Evolutionary conservation across 2,113 vertebrate genomes (phyloP), one percentile per base, ranked within the genome.

Genomic region (Notarius quadriscutis): DNA sequence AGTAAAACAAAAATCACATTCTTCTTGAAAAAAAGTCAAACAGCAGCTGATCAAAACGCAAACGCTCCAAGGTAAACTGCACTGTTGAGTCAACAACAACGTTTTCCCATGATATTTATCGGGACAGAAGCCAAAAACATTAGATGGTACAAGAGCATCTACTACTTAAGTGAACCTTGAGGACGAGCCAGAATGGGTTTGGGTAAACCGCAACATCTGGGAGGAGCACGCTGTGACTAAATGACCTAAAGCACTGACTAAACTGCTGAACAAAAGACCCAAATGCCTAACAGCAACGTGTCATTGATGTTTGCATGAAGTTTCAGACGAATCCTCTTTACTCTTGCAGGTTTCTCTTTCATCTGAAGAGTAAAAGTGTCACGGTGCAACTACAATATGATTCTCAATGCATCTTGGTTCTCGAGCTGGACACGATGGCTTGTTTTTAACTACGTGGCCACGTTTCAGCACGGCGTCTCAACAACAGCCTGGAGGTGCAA

Each of bases 91-190:
- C 57, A 86, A 91, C 57, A 86, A 91, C 87, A 50, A 55, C 75
- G 90, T 85, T 72, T 86, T 62, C 90, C 62, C 82, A 85, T 88
- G 90, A 90, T 90, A 86, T 93, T 93, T 92, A 89, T 87, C 86
- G 92, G 84, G 84, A 7, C 62, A 90, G 89, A 81, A 90, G 89
- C 87, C 41, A 27, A 74, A 48, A n/a, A 22, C 65, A 72, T 78
- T 78, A 25, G 10, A 65, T n/a, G 81, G 51, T 72, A 30, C 55
- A 89, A 75, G 48, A 75, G 81, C 22, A 9, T 83, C 25, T 84
- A 75, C 71, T n/a, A 81, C 22, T 15, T 30, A 77, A 22, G 71
- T 84, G 48, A 55, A 30, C 0, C n/a, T 84, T 88, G 83, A 55
- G 81, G 80, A 15, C 48, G 0, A 22, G 85, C 58, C 62, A 81